These are phyloP conservation scores for Anticlea derivata DNA, from an alignment of 2,888 invertebrate species.

Conservation along the genomic window DNA sequence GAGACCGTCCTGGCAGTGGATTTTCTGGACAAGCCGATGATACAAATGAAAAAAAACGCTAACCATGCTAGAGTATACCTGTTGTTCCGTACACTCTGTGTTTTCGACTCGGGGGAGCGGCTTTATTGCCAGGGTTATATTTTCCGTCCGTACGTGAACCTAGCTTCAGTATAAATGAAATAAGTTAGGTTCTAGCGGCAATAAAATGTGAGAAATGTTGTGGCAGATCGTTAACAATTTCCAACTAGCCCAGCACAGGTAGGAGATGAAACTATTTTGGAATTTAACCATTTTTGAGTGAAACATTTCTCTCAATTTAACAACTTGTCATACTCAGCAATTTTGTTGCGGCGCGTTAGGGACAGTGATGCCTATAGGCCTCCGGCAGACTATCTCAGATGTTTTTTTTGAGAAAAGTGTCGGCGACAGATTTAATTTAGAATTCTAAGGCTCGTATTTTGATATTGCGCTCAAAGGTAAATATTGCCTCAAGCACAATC, in stretches of 20 bases:
- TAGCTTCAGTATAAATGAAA: constrained; percentile 34
- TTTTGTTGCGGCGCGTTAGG: too few species aligned
- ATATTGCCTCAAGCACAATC: too few species aligned
- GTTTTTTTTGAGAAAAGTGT: too few species aligned
- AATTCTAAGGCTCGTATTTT: too few species aligned
- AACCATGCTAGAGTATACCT: neutral
- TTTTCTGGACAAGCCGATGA: too few species aligned
- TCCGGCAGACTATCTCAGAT: too few species aligned
- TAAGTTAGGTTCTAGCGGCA: constrained; percentile 21
- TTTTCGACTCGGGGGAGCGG: constrained; percentile 38
- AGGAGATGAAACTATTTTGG: neutral
- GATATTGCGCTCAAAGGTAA: too few species aligned
- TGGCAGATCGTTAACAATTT: constrained; percentile 21
- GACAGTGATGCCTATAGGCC: too few species aligned
- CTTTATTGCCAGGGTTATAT: constrained; percentile 54
- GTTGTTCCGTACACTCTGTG: constrained; percentile 28
- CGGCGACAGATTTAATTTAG: too few species aligned
- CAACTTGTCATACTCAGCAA: constrained; percentile 69
- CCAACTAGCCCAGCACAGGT: neutral
- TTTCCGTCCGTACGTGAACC: constrained; percentile 37
- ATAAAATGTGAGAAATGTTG: constrained; percentile 24
- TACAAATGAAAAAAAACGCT: neutral
- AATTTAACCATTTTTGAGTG: neutral
- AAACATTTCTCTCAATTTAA: too few species aligned
- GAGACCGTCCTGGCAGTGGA: too few species aligned